Evolutionary conservation across 1,140 invertebrate genomes (phyloP).

Genomic region (Drosophila bipectinata): DNA sequence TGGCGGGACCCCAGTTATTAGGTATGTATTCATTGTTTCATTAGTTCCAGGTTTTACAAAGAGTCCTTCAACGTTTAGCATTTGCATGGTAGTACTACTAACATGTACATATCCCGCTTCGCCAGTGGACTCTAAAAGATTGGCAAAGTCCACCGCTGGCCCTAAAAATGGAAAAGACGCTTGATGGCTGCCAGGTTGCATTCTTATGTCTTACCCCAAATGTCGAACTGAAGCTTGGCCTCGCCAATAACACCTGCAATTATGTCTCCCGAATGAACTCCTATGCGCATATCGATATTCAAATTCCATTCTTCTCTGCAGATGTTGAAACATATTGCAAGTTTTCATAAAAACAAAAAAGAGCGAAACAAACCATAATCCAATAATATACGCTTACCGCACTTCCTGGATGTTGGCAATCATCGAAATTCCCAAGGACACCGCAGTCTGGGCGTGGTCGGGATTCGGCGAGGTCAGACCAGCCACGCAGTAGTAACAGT

Average conservation of each 20-base stretch:
- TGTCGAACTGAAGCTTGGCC: conserved; percentile 97
- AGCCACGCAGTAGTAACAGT: conserved; percentile 96
- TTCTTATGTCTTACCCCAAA: conserved; percentile 89
- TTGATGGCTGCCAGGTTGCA: background rate
- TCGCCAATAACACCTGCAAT: conserved; percentile 95
- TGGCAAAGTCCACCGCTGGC: conserved; percentile 95
- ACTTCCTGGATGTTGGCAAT: conserved; percentile 93
- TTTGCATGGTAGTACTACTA: conserved; percentile 90
- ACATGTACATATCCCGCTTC: conserved; percentile 93
- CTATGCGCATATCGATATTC: conserved; percentile 98
- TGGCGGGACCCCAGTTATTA: conserved; percentile 86
- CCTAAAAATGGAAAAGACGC: conserved; percentile 18
- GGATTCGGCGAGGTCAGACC: conserved; percentile 90
- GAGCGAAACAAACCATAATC: no score
- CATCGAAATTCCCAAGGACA: conserved; percentile 94
- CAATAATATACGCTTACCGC: conserved; percentile 69
- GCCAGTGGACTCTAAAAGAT: conserved; percentile 96
- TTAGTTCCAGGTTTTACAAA: conserved; percentile 85
- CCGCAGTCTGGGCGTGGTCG: conserved; percentile 93
- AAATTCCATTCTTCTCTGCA: conserved; percentile 88
- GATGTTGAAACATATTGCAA: background rate
- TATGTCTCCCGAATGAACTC: conserved; percentile 95
- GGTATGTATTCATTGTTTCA: conserved; percentile 89
- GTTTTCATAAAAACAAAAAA: background rate
- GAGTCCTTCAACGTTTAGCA: conserved; percentile 85